Evolutionary conservation across 1,140 invertebrate genomes (phyloP).

Genomic region (Bombus affinis): DNA sequence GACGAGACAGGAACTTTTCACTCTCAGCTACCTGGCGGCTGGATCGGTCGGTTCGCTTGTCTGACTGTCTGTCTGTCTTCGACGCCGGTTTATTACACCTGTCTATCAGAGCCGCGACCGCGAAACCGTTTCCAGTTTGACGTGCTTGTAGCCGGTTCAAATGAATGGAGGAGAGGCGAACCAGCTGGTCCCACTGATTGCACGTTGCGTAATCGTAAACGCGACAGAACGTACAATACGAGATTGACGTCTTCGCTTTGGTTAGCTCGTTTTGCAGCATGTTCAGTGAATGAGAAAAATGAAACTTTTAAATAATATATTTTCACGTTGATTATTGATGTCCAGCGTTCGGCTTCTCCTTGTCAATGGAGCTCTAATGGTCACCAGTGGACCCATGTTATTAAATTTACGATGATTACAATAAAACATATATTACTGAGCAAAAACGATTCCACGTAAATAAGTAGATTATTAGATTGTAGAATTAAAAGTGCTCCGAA

Average conservation of each 20-base stretch:
- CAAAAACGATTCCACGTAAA: too few species aligned
- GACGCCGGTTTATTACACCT: slow-evolving; percentile 52
- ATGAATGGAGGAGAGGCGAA: slow-evolving; percentile 40
- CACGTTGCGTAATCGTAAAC: slow-evolving; percentile 35
- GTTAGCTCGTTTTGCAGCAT: neutral
- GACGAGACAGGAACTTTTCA: slow-evolving; percentile 35
- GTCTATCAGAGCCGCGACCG: slow-evolving; percentile 52
- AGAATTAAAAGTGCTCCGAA: too few species aligned
- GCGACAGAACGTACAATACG: neutral
- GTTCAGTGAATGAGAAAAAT: neutral
- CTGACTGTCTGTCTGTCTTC: slow-evolving; percentile 36
- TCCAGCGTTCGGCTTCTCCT: too few species aligned
- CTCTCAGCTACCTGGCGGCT: slow-evolving; percentile 23
- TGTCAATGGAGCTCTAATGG: too few species aligned
- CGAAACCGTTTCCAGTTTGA: slow-evolving; percentile 54
- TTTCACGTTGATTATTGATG: too few species aligned
- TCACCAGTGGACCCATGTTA: too few species aligned
- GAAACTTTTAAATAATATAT: neutral
- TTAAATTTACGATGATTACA: too few species aligned
- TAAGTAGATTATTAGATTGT: too few species aligned
- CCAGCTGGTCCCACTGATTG: slow-evolving; percentile 47
- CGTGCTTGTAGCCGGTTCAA: slow-evolving; percentile 36
- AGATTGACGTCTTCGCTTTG: slow-evolving; percentile 3
- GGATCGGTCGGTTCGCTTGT: neutral
- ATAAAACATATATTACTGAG: too few species aligned